Evolutionary conservation across 2,113 vertebrate genomes (phyloP), one percentile per base, ranked within the genome.

Genomic region (Tringa solitaria): DNA sequence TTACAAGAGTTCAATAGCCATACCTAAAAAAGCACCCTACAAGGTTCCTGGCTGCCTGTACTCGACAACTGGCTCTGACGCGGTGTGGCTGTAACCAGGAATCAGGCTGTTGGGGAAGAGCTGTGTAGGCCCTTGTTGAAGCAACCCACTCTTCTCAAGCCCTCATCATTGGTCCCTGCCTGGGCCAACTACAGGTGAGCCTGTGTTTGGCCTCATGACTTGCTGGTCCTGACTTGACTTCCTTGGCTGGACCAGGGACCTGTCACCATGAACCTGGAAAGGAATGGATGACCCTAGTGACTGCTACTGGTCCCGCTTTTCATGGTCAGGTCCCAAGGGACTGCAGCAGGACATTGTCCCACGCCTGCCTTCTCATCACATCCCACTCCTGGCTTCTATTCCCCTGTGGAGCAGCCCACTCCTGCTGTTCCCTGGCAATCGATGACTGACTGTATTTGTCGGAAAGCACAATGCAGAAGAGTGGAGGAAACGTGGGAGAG

Each of bases 381-480:
- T n/a, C 33, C 22, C 24, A 4, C 39, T 57, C 43, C 76, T 48
- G 57, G 35, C n/a, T 46, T 6, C 0, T 50, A 8, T 1, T 35
- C 12, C 56, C 63, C 41, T 17, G 5, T 7, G 33, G 57, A 68
- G 21, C 45, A 81, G 77, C 61, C 39, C 35, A 4, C 23, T 60
- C 28, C 90, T 63, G 54, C 59, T 59, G 60, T 68, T 84, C 27
- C 68, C 54, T 26, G 30, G 16, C 35, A 51, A 9, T 16, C 37
- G 4, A 16, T 10, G 76, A 14, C 50, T 1, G 0, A 8, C 48
- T 43, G 0, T 7, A 7, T 35, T 63, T 82, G 24, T 53, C 39
- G 50, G 51, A 54, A 94, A 89, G 32, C 60, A 67, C 60, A 6
- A 27, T 2, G 28, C 48, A 79, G 51, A 26, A 12, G 72, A 32